A percentile compares a stretch with the other conserved stretches of the same genome.
Conservation (phyloP, 2,888 invertebrate species). For the Eulithis testata region DNA sequence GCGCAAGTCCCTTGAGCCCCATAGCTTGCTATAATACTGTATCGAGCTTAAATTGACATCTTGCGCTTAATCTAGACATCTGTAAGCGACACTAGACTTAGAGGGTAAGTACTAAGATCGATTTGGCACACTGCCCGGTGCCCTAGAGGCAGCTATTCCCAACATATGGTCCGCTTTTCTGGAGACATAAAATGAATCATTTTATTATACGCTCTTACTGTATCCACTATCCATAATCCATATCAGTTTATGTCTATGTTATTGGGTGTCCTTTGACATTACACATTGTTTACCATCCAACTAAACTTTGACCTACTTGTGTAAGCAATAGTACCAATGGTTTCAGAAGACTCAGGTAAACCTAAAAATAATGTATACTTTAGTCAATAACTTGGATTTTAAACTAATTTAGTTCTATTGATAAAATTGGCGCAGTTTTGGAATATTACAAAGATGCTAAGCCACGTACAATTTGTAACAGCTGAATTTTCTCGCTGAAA, state of each 20-base stretch:
- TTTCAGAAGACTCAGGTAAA: no score
- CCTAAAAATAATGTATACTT: no score
- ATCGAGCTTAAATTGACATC: conserved; percentile 29
- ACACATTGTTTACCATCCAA: no score
- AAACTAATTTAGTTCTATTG: no score
- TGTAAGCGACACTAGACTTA: conserved; percentile 37
- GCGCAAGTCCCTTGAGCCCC: not conserved
- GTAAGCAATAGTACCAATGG: no score
- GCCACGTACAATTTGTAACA: conserved; percentile 23
- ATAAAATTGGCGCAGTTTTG: not conserved
- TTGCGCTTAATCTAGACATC: conserved; percentile 35
- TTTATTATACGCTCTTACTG: not conserved
- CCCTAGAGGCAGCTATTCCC: conserved; percentile 32
- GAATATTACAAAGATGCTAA: not conserved
- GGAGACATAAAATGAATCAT: not conserved
- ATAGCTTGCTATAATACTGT: conserved; percentile 9
- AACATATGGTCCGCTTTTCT: conserved; percentile 19
- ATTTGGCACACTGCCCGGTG: conserved; percentile 44
- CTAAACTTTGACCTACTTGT: no score
- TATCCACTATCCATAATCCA: not conserved
- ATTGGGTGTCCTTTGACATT: not conserved
- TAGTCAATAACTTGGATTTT: no score
- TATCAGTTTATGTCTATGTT: not conserved
- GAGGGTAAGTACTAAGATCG: conserved; percentile 40
- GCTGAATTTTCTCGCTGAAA: conserved; percentile 15